Percentiles rank a stretch among this genome's conserved stretches.
Conservation (phyloP, 2,797 vertebrate genomes). For the Molothrus aeneus region DNA sequence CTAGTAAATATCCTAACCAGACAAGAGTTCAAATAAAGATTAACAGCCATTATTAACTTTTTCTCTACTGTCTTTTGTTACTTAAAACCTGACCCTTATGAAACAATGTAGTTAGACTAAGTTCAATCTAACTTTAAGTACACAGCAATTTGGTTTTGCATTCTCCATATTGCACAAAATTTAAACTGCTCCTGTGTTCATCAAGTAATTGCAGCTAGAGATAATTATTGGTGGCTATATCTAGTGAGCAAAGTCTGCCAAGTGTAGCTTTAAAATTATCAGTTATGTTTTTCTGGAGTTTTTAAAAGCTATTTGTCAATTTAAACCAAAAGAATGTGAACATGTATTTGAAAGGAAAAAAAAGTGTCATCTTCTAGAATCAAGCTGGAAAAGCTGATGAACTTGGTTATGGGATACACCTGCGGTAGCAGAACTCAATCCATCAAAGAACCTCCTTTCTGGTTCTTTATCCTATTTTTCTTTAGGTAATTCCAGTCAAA, state of each 20-base stretch:
- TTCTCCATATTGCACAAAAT: background rate
- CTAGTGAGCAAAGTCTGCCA: background rate
- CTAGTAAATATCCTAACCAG: slow-evolving; percentile 29
- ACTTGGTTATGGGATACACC: background rate
- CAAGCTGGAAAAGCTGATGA: background rate
- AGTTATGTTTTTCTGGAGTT: background rate
- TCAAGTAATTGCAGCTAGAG: background rate
- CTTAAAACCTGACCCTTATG: background rate
- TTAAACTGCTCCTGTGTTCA: background rate
- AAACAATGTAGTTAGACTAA: background rate
- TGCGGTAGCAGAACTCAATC: background rate
- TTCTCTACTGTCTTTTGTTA: background rate
- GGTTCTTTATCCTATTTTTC: background rate
- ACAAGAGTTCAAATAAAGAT: slow-evolving; percentile 63
- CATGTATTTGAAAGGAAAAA: fast-evolving
- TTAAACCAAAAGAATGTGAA: background rate
- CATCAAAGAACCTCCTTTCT: background rate
- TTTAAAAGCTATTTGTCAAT: background rate
- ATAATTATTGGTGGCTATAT: background rate
- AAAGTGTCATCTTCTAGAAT: background rate
- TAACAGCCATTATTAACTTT: background rate
- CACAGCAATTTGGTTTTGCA: background rate
- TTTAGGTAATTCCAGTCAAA: background rate
- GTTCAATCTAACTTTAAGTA: background rate
- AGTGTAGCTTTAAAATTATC: background rate